These are phyloP conservation scores for Microtus richardsoni DNA, from an alignment of 2,113 vertebrate genomes.

Conservation along the genomic window DNA sequence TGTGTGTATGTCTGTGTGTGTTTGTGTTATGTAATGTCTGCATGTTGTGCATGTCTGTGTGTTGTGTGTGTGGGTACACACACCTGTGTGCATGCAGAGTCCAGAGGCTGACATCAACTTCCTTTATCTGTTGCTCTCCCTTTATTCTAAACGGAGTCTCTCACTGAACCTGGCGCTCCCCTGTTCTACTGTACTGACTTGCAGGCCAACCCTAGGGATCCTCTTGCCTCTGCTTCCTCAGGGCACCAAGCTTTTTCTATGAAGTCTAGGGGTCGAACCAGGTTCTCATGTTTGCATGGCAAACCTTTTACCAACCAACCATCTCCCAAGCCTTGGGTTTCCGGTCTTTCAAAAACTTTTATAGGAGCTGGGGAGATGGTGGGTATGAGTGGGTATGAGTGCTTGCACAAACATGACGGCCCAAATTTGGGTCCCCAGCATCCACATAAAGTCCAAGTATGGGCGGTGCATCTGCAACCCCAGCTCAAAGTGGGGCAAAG, in stretches of 20 bases:
- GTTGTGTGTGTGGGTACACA: not conserved
- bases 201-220: not conserved
- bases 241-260: not conserved
- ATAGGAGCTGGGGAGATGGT: not conserved
- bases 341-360: no score
- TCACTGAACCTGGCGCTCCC: not conserved
- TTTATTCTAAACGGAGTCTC: not conserved
- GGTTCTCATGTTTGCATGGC: not conserved
- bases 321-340: not conserved
- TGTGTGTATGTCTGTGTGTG: not conserved
- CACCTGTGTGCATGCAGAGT: not conserved
- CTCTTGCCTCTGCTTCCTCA: not conserved
- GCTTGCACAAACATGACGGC: not conserved
- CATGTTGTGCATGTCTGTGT: not conserved
- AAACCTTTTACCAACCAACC: not conserved
- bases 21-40: not conserved
- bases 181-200: not conserved
- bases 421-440: not conserved
- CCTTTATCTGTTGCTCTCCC: not conserved
- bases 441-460: not conserved
- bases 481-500: not conserved
- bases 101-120: not conserved
- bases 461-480: not conserved
- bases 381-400: not conserved
- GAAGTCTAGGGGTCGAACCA: not conserved